Base-by-base conservation (phyloP, 2,113 vertebrate species). In the Alligator mississippiensis region DNA sequence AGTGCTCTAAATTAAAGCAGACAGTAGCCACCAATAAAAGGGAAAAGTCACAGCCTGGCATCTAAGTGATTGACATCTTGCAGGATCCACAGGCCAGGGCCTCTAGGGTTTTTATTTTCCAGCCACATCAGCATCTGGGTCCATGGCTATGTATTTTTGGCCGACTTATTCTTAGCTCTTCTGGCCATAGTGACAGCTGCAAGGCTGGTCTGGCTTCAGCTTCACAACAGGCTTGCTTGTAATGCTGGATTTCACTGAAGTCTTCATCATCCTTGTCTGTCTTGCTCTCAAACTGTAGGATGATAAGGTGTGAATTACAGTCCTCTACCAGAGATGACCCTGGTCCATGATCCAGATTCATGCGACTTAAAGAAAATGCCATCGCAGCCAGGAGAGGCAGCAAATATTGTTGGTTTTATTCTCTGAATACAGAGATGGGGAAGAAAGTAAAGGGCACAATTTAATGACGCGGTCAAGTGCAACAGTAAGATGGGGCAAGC, bases 61-160 rank as follows among this genome's bases (percentile, higher is more conserved):
- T 34, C 62, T 27, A 60, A 22, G 28, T 22, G 18, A 16, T n/a
- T 7, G 90, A 5, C 90, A 59, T 87, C 81, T 77, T 82, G 55
- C 55, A 34, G 57, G 19, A 61, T 82, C 90, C 93, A 90, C 92
- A 72, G 91, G 82, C 95, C 91, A 68, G 80, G 10, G 1, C 90
- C 82, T 47, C 4, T 62, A 11, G 94, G 92, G 85, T 18, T 82
- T 57, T 85, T 55, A 34, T 95, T 90, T 88, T 84, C 84, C 27
- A 60, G 27, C 87, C 30, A 2, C 24, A 47, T 79, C 94, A 60
- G 90, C 94, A 93, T 93, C 92, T 96, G 93, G 78, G 84, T 76
- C 54, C 87, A 7, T 0, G 74, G 89, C 90, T 58, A 22, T 82
- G 72, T 57, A 24, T 90, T 87, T 92, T 90, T 77, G 94, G 83